Conservation (phyloP, 2,113 vertebrate genomes). For the Ctenodactylus gundi region DNA sequence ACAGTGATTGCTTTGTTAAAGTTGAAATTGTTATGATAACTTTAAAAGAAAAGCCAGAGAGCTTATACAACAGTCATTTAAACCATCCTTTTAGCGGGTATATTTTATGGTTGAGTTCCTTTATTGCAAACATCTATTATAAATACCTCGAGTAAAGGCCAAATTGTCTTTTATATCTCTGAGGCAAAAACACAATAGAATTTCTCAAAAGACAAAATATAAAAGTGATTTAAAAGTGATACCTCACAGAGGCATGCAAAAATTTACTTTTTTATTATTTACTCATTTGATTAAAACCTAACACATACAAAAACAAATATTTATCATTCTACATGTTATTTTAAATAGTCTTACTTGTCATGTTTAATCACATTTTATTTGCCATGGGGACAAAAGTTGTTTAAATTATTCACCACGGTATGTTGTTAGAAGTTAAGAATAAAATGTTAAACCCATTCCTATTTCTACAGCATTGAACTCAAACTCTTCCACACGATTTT, state of each 20-base stretch:
- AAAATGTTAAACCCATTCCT: neutral
- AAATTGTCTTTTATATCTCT: slow-evolving; percentile 67
- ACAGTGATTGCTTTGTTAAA: slow-evolving; percentile 37
- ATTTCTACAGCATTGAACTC: neutral
- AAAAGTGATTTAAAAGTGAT: slow-evolving; percentile 38
- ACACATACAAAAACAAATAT: neutral
- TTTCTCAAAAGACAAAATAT: slow-evolving; percentile 10
- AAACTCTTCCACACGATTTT: neutral
- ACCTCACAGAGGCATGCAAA: neutral
- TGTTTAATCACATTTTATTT: neutral
- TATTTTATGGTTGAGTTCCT: slow-evolving; percentile 66
- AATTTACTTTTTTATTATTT: slow-evolving; percentile 31
- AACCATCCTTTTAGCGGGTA: slow-evolving; percentile 11
- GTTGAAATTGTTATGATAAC: slow-evolving; percentile 54
- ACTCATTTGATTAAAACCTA: slow-evolving; percentile 1
- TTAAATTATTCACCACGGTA: slow-evolving; percentile 12
- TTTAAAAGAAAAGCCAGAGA: slow-evolving; percentile 54
- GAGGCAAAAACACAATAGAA: slow-evolving; percentile 53
- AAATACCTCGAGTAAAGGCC: slow-evolving; percentile 56
- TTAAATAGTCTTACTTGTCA: neutral
- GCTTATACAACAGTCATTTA: slow-evolving; percentile 45
- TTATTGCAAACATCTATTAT: slow-evolving; percentile 64
- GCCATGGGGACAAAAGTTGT: neutral
- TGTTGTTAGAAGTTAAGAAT: neutral
- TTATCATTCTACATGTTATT: neutral